Base-by-base conservation (phyloP, 2,888 invertebrate genomes). In the Eilema griseolum region DNA sequence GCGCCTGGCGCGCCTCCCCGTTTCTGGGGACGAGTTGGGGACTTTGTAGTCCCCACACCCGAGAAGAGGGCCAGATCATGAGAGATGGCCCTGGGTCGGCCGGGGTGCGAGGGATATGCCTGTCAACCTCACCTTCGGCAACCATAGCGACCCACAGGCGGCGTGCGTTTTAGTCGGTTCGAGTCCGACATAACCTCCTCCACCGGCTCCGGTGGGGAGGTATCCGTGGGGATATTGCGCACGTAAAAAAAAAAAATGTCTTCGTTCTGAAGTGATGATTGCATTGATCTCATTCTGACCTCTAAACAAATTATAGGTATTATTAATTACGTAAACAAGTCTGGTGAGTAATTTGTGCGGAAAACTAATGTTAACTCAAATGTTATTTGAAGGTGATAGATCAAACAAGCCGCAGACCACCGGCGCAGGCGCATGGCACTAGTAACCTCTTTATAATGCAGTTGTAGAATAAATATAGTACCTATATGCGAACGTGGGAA, bases 311-410 rank as follows among this genome's bases (percentile, higher is more conserved):
- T 77, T 67, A 68, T 56, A 28, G 5, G 5, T 33, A 75, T 70
- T 75, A 70, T 41, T 73, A 78, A 76, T 73, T 80, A 72, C 66
- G 69, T 71, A 70, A 66, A 74, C 66, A 62, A 61, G 69, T 73
- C 70, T 71, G 71, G 74, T 71, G 74, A 72, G 64, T 73, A 67
- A 77, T 62, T 71, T 69, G 70, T 66, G 64, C 73, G 72, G 74
- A 80, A 79, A 77, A 81, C 70, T 71, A 66, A 69, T 66, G 46
- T 71, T 67, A 69, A 65, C 62, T 60, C 79, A 76, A 88, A 89
- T 87, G 88, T 88, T 87, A 84, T 85, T 87, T 90, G 85, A 90
- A 92, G 92, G 90, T 91, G 89, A 88, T 87, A 78, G 76, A 85
- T 87, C 86, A 85, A 85, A 88, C 71, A 71, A 26, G 68, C 87